Base-by-base conservation (phyloP, 1,140 invertebrate genomes). In the Battus philenor region DNA sequence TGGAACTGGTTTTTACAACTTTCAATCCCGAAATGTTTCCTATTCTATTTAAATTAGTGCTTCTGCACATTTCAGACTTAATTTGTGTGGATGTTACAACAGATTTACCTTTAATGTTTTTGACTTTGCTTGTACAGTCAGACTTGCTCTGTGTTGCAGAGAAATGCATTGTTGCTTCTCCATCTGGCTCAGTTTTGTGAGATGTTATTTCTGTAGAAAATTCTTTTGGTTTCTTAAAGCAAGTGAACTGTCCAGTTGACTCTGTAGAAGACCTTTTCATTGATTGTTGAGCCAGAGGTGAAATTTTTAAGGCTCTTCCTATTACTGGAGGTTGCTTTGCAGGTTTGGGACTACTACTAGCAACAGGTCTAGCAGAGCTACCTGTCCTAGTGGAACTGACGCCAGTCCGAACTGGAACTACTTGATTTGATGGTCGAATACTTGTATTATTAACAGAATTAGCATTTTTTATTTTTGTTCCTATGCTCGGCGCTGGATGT, bases 191-290 rank as follows among this genome's bases (percentile, higher is more conserved):
- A 17, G 38, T 33, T 9, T 38, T 50, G 9, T 22, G 50, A 5
- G 30, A 43, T 26, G 51, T 44, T 24, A 60, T 41, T 15, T 68
- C 68, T 11, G 54, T 39, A 8, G 49, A 45, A 12, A 68, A 68
- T 41, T 80, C 74, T 54, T 78, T 82, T 11, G 72, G 61, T 46
- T 76, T 85, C 53, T 85, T 85, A 50, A 85, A 77, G 44, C 65
- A 70, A 58, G 63, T 75, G 39, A 79, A 76, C 15, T 62, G 71
- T n/a, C 65, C 73, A 6, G 36, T 11, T 8, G 46, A 1, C 24
- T 73, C 67, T 27, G 75, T 64, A 0, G 59, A 16, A 30, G 67
- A 46, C 30, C 69, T 66, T 54, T 79, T 81, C 27, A 26, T 24
- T 29, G 53, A 26, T 29, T 59, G 47, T 36, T 41, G 46, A 7